A percentile compares a stretch with the other conserved stretches of the same genome.
phyloP scores from a whole-genome alignment of 2,888 invertebrate genomes.

The Sesia apiformis region DNA sequence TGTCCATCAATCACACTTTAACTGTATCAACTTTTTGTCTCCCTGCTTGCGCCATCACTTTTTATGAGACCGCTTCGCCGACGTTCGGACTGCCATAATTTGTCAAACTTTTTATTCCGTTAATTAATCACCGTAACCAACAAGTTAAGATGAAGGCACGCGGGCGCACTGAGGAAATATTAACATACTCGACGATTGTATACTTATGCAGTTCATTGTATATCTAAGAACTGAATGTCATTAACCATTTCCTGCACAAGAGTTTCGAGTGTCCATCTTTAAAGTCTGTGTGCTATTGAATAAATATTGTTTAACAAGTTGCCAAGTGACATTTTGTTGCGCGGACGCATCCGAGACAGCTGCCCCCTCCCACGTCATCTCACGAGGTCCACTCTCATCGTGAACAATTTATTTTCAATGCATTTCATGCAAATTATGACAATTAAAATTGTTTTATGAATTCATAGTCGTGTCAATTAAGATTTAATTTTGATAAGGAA shows the following conservation, averaged over 20 bases:
- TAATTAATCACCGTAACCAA: conserved; percentile 52
- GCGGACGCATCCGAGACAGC: conserved; percentile 22
- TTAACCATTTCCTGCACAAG: conserved; percentile 63
- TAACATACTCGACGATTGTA: conserved; percentile 40
- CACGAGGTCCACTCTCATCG: conserved; percentile 37
- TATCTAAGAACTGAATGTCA: conserved; percentile 63
- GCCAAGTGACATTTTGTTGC: conserved; percentile 64
- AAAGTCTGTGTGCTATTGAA: conserved; percentile 56
- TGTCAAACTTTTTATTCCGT: conserved; percentile 58
- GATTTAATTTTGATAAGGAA: conserved; percentile 65
- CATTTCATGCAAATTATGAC: conserved; percentile 58
- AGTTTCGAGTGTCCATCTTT: conserved; percentile 57
- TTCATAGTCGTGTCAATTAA: conserved; percentile 58
- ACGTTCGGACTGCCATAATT: conserved; percentile 45
- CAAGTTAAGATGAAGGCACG: conserved; percentile 7
- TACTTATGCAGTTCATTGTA: conserved; percentile 27
- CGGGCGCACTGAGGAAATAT: conserved; percentile 36
- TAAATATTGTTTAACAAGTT: conserved; percentile 67
- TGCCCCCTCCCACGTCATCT: conserved; percentile 43
- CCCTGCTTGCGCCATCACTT: conserved; percentile 31
- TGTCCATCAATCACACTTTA: conserved; percentile 68
- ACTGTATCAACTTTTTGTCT: conserved; percentile 60
- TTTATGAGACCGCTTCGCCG: conserved; percentile 39
- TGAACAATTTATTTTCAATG: conserved; percentile 55
- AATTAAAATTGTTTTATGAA: conserved; percentile 66